Evolutionary conservation across 92 coral and sea anemone genomes (phyloP), one percentile per base, ranked within the genome.

Genomic region (Plumapathes pennacea): DNA sequence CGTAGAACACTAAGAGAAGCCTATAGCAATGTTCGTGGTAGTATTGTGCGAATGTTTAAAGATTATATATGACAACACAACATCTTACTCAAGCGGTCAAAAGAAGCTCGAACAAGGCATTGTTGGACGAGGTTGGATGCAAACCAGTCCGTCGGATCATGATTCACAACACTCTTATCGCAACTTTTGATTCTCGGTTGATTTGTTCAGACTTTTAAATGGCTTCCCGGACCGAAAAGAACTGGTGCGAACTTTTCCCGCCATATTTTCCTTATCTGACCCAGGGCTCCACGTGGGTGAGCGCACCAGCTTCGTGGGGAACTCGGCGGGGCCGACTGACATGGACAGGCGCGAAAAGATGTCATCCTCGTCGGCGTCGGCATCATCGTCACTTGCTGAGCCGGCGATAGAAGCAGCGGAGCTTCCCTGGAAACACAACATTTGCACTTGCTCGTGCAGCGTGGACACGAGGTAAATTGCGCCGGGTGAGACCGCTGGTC

Each of bases 401-500:
- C 56, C 77, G 62, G 80, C 77, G 15, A 72, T 73, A 11, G 83
- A 60, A 4, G 77, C 57, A 27, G 86, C 78, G 3, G 80, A 74
- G 63, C 71, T 89, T 51, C 96, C 99, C 68, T 94, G 96, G 78
- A 88, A 94, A 72, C 99, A 94, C 8, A 94, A 88, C 68, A 94
- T 50, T 46, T 89, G 84, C 6, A 94, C 89, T n/a, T 85, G 84
- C 31, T 94, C 97, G 7, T 86, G 82, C 46, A 84, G 36, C 42
- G 99, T 80, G 40, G 96, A 88, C 10, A 85, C 96, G 50, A 94
- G 81, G 67, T 88, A 88, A 13, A 94, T 83, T 26, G 99, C 94
- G 5, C 99, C 99, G 19, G 87, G 77, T 32, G 91, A 72, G 2
- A 94, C 90, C 8, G 99, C 99, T 42, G 99, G 69, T 3, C 99